A percentile compares a stretch with the other conserved stretches of the same genome.
Evolutionary conservation across 92 coral and sea anemone species (phyloP).

Genomic region (Isaurus tuberculatus): DNA sequence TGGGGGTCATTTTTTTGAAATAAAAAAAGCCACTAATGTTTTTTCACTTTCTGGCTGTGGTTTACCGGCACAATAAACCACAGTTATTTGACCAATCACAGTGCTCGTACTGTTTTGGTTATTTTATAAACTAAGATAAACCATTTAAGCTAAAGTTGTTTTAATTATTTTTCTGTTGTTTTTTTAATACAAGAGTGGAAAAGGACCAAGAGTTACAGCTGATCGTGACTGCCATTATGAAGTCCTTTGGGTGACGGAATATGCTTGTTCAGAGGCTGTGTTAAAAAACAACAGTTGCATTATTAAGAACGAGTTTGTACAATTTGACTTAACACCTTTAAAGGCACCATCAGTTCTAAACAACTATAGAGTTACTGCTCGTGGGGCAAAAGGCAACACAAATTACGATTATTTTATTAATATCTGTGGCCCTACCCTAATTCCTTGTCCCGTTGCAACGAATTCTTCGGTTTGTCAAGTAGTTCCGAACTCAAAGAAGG

Average conservation of each 20-base stretch:
- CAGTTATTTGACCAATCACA: too few relatives aligned
- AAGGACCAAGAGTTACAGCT: conserved; percentile 80
- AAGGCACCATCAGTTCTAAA: conserved; percentile 43
- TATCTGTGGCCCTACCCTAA: conserved; percentile 75
- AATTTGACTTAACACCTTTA: conserved; percentile 82
- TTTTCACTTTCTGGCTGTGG: too few relatives aligned
- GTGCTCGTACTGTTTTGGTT: too few relatives aligned
- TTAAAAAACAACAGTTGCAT: conserved; percentile 72
- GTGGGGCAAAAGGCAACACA: conserved; percentile 21
- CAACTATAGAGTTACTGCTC: conserved; percentile 64
- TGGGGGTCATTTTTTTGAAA: too few relatives aligned
- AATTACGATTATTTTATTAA: conserved; percentile 72
- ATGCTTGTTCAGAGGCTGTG: conserved; percentile 76
- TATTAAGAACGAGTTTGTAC: conserved; percentile 76
- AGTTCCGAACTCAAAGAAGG: conserved; percentile 38
- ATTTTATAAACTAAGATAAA: too few relatives aligned
- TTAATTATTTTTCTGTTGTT: background rate
- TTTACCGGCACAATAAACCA: too few relatives aligned
- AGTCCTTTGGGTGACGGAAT: conserved; percentile 90
- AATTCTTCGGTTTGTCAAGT: conserved; percentile 88
- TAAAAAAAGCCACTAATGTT: too few relatives aligned
- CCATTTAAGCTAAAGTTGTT: too few relatives aligned
- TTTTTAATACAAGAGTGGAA: conserved; percentile 64
- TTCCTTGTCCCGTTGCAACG: conserved; percentile 64
- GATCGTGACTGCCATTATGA: conserved; percentile 73